Evolutionary conservation across 2,888 invertebrate genomes (phyloP).

Genomic region (Mythimna vitellina): DNA sequence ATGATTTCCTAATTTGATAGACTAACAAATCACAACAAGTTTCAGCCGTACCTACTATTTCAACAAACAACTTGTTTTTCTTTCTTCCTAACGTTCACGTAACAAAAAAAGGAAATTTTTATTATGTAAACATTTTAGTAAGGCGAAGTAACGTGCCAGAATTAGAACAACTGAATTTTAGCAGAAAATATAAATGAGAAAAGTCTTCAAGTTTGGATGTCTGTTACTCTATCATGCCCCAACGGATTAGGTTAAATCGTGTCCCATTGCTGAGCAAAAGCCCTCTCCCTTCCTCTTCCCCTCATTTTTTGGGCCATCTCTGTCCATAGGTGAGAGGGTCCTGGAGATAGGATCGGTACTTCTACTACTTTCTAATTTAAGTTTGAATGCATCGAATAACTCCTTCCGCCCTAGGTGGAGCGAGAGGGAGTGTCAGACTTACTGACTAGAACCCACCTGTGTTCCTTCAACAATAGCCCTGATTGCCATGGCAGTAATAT

Average conservation of each 20-base stretch:
- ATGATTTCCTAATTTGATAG: constrained; percentile 18
- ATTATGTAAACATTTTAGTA: constrained; percentile 14
- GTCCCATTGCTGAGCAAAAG: too few relatives aligned
- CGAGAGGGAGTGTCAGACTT: too few relatives aligned
- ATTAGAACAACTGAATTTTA: constrained; percentile 25
- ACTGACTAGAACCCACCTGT: too few relatives aligned
- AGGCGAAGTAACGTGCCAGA: constrained; percentile 33
- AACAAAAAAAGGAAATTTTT: constrained; percentile 19
- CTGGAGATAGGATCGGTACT: too few relatives aligned
- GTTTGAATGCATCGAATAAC: too few relatives aligned
- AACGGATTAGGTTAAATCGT: neutral
- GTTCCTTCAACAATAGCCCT: too few relatives aligned
- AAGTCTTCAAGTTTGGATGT: neutral
- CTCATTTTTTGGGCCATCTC: too few relatives aligned
- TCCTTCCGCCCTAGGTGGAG: too few relatives aligned
- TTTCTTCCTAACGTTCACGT: constrained; percentile 7
- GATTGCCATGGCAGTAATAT: too few relatives aligned
- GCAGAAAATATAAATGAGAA: constrained; percentile 18
- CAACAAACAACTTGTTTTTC: neutral
- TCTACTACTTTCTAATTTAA: too few relatives aligned
- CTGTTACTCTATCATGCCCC: neutral
- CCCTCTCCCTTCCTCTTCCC: too few relatives aligned
- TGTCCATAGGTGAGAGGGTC: too few relatives aligned
- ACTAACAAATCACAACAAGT: constrained; percentile 2
- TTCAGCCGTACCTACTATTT: neutral